A percentile compares a stretch with the other conserved stretches of the same genome.
These are phyloP conservation scores for Myzus persicae DNA, from an alignment of 1,140 invertebrate species.

Conservation along the genomic window DNA sequence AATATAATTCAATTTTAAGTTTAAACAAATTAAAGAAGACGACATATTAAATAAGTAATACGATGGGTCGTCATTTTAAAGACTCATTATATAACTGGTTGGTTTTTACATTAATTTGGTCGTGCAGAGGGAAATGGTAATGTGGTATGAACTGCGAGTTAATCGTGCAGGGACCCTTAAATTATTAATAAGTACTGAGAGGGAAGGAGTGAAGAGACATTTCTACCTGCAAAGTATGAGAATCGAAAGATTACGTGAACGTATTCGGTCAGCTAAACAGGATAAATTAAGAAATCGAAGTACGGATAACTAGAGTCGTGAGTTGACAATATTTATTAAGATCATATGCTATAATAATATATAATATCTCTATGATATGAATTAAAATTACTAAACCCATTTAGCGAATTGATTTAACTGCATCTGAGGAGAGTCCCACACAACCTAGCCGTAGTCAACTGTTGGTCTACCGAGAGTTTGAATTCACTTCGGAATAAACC, in stretches of 20 bases:
- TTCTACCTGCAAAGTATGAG: not conserved
- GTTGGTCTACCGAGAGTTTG: not conserved
- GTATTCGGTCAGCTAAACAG: not conserved
- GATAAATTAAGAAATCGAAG: not conserved
- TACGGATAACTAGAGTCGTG: not conserved
- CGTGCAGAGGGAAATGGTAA: too few relatives aligned
- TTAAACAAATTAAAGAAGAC: not conserved
- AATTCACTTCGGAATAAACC: not conserved
- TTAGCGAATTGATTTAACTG: too few relatives aligned
- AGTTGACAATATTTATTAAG: not conserved
- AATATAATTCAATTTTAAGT: not conserved
- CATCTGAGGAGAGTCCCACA: too few relatives aligned
- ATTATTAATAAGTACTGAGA: not conserved
- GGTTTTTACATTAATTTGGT: too few relatives aligned
- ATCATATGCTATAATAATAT: too few relatives aligned
- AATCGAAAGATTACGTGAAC: not conserved
- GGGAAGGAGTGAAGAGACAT: not conserved
- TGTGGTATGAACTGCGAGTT: too few relatives aligned
- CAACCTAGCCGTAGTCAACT: not conserved
- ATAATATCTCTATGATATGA: too few relatives aligned
- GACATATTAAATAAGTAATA: too few relatives aligned
- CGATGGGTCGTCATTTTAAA: too few relatives aligned
- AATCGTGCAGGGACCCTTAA: not conserved
- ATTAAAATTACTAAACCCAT: too few relatives aligned
- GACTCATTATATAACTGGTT: too few relatives aligned